A percentile compares a stretch with the other conserved stretches of the same genome.
phyloP scores from a whole-genome alignment of 30 jellyfish, hydroid and myxozoan genomes.

The Mastigias papua region DNA sequence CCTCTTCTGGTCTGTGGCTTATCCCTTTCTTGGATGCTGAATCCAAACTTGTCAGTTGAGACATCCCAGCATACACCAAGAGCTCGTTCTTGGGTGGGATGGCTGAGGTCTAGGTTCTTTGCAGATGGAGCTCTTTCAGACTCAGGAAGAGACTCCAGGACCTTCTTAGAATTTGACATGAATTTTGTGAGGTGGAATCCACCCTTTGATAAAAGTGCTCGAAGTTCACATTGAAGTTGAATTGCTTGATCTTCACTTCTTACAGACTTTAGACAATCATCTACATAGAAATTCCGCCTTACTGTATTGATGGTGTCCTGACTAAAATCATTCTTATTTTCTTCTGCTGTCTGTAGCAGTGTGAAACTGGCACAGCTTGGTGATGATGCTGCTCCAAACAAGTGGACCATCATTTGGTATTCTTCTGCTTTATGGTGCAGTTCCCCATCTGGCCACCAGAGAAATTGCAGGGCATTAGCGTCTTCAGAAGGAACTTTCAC shows the following conservation, averaged over 20 bases:
- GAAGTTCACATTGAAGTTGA: not conserved
- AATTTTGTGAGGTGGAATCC: conserved; percentile 65
- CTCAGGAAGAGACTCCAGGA: conserved; percentile 52
- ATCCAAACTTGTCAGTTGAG: conserved; percentile 39
- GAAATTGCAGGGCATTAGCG: conserved; percentile 44
- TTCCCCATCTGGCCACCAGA: conserved; percentile 73
- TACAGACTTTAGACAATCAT: conserved; percentile 53
- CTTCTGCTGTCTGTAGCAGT: conserved; percentile 49
- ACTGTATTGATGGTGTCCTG: conserved; percentile 21
- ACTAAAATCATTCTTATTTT: conserved; percentile 22
- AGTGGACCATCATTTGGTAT: conserved; percentile 71
- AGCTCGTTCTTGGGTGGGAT: conserved; percentile 65
- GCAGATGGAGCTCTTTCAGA: conserved; percentile 28
- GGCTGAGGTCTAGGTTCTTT: conserved; percentile 33
- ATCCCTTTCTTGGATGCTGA: conserved; percentile 14
- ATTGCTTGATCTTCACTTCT: conserved; percentile 26
- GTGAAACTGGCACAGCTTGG: conserved; percentile 74
- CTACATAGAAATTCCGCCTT: conserved; percentile 61
- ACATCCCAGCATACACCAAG: conserved; percentile 68
- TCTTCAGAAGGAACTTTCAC: conserved; percentile 64
- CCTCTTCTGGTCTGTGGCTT: conserved; percentile 68
- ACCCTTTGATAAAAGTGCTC: conserved; percentile 22
- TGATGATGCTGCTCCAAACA: conserved; percentile 60
- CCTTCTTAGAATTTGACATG: conserved; percentile 10
- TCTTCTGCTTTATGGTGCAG: conserved; percentile 4